phyloP scores from a whole-genome alignment of 2,888 invertebrate genomes.

The Hydroisotoma schaefferi region DNA sequence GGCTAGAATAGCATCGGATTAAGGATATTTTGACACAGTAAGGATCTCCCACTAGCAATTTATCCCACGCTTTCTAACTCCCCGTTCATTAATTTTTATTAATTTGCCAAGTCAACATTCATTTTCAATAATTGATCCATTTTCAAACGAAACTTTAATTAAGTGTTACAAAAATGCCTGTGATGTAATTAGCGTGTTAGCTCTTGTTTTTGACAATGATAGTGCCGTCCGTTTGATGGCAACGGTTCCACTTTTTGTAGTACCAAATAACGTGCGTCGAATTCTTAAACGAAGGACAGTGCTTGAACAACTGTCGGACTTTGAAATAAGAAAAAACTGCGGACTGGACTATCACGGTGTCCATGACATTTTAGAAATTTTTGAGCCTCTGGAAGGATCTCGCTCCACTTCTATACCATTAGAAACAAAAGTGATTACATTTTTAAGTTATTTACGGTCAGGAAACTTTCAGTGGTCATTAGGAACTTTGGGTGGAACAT shows the following conservation, averaged over 20 bases:
- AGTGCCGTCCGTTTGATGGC: too few species aligned
- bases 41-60: too few species aligned
- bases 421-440: slow-evolving; percentile 4
- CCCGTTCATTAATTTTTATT: too few species aligned
- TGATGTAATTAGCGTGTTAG: too few species aligned
- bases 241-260: neutral
- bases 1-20: too few species aligned
- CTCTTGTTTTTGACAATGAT: too few species aligned
- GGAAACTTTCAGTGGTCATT: slow-evolving; percentile 14
- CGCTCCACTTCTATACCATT: slow-evolving; percentile 6
- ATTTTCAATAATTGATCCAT: too few species aligned
- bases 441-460: slow-evolving; percentile 9
- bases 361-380: neutral
- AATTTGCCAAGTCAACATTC: too few species aligned
- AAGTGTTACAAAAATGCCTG: too few species aligned
- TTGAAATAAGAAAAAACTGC: neutral
- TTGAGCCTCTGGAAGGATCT: slow-evolving; percentile 5
- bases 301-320: neutral
- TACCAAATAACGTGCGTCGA: neutral
- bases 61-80: too few species aligned
- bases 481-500: slow-evolving; percentile 3
- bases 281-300: neutral
- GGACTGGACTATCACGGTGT: neutral
- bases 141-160: too few species aligned
- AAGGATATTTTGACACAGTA: too few species aligned